Conservation (phyloP, 1,140 invertebrate species). For the Apis dorsata region DNA sequence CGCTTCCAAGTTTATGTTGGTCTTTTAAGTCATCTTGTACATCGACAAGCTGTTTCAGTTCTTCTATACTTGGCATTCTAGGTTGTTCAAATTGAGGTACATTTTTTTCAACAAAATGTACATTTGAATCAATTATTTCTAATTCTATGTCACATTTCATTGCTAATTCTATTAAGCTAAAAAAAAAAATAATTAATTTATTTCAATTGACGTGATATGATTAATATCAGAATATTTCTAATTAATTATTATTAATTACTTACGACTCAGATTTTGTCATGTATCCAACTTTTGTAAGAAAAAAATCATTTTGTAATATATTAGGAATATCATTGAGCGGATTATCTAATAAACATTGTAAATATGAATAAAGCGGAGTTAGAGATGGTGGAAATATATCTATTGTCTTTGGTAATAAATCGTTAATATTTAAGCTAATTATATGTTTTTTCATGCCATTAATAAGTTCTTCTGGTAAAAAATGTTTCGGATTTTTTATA, state of each 20-base stretch:
- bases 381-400: conserved; percentile 70
- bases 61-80: conserved; percentile 49
- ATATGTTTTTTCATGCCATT: conserved; percentile 63
- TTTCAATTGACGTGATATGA: not conserved
- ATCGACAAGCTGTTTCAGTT: conserved; percentile 49
- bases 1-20: conserved; percentile 28
- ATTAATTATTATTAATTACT: conserved; percentile 53
- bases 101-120: conserved; percentile 73
- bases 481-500: conserved; percentile 47
- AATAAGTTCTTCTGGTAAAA: conserved; percentile 55
- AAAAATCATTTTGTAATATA: conserved; percentile 69
- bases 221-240: not conserved
- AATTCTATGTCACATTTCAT: conserved; percentile 65
- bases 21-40: conserved; percentile 43
- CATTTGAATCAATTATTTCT: conserved; percentile 61
- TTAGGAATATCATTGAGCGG: conserved; percentile 65
- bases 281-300: conserved; percentile 70
- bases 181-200: conserved; percentile 39
- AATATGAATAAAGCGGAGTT: conserved; percentile 73
- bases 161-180: conserved; percentile 68
- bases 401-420: conserved; percentile 38
- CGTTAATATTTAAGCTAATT: conserved; percentile 55
- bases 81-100: conserved; percentile 65
- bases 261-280: conserved; percentile 71
- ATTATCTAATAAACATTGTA: conserved; percentile 69